Base-by-base conservation (phyloP, 1,140 invertebrate species). In the Formica exsecta region DNA sequence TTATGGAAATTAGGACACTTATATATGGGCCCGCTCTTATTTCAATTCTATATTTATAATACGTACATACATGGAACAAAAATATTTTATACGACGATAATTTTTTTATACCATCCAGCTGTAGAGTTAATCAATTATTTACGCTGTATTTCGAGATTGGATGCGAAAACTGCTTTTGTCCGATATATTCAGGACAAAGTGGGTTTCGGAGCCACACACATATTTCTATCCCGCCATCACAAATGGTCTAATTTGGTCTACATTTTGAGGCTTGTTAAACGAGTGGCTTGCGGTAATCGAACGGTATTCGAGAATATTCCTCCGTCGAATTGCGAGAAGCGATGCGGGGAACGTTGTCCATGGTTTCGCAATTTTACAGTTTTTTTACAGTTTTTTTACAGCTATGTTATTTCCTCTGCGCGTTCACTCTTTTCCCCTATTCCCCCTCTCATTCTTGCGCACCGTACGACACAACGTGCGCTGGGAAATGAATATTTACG, bases 401-500 rank as follows among this genome's bases (percentile, higher is more conserved):
- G 25, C 11, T 36, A 29, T 48, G 38, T 22, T 68, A 5, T 48
- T 7, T 51, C 29, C 22, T 44, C 9, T 57, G 2, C 44, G 3
- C n/a, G 16, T 19, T 48, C n/a, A n/a, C 22, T 5, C 64, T n/a
- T 16, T 66, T 32, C 16, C 16, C 13, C 13, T 51, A 51, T 51
- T 51, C 25, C 7, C 3, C 11, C 44, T 19, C 9, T 38, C 25
- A 73, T 83, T 83, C 73, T 83, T 74, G 36, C 62, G 25, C 66
- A 25, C 25, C 25, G 66, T 61, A 61, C 79, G 38, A 83, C 68
- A 61, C 79, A 73, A 59, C 54, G 66, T 59, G 75, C 25, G 29
- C 25, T 16, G 59, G 48, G 32, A 86, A 83, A 89, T 86, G 88
- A 86, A 86, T 89, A 89, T 89, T 89, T 89, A 89, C 86, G 74